Conservation (phyloP, 2,888 invertebrate genomes). For the Dugesia japonica region DNA sequence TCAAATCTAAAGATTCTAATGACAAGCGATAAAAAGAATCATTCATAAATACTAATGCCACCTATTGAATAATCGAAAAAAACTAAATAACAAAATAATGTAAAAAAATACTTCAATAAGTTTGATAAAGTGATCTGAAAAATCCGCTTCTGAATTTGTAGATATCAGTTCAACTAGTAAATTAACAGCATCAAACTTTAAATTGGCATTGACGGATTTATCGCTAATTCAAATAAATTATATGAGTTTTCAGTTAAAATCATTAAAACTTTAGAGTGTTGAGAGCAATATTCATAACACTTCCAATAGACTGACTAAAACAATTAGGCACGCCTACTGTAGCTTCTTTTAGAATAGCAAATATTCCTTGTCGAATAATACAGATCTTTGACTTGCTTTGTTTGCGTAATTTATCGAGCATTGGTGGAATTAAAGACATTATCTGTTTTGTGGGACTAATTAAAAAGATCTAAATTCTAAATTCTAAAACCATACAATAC, state of each 20-base stretch:
- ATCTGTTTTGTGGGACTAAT: not conserved
- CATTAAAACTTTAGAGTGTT: not conserved
- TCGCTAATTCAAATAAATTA: not conserved
- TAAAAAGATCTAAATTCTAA: not conserved
- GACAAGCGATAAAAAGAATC: constrained; percentile 11
- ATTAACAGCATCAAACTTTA: not conserved
- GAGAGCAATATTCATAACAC: not conserved
- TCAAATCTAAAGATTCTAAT: not conserved
- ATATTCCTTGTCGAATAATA: not conserved
- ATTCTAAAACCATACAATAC: not conserved
- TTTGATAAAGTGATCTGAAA: not conserved
- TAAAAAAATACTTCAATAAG: not conserved
- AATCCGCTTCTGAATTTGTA: constrained; percentile 2
- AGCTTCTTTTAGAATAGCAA: not conserved
- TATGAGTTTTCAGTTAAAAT: not conserved
- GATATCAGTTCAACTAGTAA: not conserved
- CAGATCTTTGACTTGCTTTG: not conserved
- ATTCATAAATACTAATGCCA: not conserved
- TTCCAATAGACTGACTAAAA: not conserved
- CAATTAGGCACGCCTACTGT: not conserved
- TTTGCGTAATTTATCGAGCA: not conserved
- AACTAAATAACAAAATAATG: not conserved
- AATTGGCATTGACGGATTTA: not conserved
- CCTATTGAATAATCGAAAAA: not conserved
- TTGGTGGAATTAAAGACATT: not conserved